phyloP scores from a whole-genome alignment of 1,140 invertebrate species.

The Atta cephalotes region DNA sequence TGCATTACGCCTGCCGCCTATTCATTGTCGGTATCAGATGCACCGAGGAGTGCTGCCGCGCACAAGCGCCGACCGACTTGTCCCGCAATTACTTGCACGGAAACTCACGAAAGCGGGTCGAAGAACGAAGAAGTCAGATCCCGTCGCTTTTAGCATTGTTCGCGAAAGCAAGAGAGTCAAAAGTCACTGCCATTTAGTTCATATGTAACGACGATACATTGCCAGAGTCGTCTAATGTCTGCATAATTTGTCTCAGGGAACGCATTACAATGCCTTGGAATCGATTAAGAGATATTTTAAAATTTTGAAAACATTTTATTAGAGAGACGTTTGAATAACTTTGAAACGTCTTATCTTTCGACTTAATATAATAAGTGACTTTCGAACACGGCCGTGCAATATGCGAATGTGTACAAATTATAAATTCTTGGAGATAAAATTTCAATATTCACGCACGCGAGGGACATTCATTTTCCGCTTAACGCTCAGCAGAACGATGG shows the following conservation, averaged over 20 bases:
- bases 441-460: slow-evolving; percentile 31
- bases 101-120: slow-evolving; percentile 51
- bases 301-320: not conserved
- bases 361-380: not conserved
- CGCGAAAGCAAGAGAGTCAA: slow-evolving; percentile 1
- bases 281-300: not conserved
- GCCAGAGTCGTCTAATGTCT: not conserved
- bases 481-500: slow-evolving; percentile 19
- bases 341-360: not conserved
- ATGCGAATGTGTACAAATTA: no score
- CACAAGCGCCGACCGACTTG: slow-evolving; percentile 11
- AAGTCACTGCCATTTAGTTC: slow-evolving; percentile 32
- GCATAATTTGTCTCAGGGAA: not conserved
- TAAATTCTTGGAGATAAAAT: slow-evolving; percentile 23
- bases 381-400: not conserved
- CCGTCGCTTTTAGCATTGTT: slow-evolving; percentile 33
- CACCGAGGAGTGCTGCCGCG: not conserved
- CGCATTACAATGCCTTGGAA: not conserved
- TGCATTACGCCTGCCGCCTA: slow-evolving; percentile 41
- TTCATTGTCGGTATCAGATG: slow-evolving; percentile 52
- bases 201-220: slow-evolving; percentile 5
- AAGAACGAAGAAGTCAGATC: slow-evolving; percentile 29
- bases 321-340: not conserved
- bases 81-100: slow-evolving; percentile 47
- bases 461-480: slow-evolving; percentile 48